A percentile compares a stretch with the other conserved stretches of the same genome.
phyloP scores from a whole-genome alignment of 2,113 vertebrate species.

The Galeopterus variegatus region DNA sequence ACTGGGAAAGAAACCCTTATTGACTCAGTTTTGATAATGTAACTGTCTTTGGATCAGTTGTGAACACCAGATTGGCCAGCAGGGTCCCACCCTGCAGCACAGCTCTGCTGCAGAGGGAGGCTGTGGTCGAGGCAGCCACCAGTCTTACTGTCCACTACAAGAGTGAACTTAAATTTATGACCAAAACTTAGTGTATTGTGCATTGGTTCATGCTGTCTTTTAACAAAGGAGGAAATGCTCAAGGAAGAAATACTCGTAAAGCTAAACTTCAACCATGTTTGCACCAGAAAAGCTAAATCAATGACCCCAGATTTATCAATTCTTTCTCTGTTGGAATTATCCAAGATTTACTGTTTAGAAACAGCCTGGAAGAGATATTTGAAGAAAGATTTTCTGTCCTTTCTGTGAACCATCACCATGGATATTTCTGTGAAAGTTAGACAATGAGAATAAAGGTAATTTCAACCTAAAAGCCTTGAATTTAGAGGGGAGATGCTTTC shows the following conservation, averaged over 20 bases:
- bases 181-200: no score
- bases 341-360: not conserved
- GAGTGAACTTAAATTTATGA: no score
- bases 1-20: not conserved
- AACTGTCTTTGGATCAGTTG: not conserved
- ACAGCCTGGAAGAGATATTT: not conserved
- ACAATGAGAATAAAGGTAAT: not conserved
- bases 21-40: not conserved
- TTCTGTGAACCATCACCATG: not conserved
- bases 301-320: not conserved
- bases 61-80: fast-evolving
- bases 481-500: not conserved
- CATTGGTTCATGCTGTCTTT: not conserved
- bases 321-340: not conserved
- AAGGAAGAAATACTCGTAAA: not conserved
- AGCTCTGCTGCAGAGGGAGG: no score
- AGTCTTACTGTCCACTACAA: fast-evolving
- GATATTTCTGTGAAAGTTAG: not conserved
- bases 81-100: not conserved
- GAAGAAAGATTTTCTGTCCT: not conserved
- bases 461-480: not conserved
- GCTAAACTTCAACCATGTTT: no score
- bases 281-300: not conserved
- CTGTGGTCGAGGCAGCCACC: fast-evolving
- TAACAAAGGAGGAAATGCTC: not conserved